A percentile compares a stretch with the other conserved stretches of the same genome.
These are phyloP conservation scores for Graphium colonna DNA, from an alignment of 2,888 invertebrate genomes.

Conservation along the genomic window DNA sequence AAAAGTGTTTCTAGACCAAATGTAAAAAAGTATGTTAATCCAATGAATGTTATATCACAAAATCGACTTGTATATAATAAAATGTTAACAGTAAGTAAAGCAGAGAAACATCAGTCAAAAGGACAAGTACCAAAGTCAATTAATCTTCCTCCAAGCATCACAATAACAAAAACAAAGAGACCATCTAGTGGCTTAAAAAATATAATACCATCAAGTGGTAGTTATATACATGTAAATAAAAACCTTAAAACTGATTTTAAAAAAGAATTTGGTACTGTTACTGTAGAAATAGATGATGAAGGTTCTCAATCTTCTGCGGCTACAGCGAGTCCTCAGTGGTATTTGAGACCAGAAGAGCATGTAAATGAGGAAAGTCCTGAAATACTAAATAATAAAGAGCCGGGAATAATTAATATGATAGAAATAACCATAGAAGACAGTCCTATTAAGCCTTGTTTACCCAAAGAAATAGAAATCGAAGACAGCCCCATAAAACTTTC, in stretches of 20 bases:
- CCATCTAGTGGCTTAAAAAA: not conserved
- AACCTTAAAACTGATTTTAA: constrained; percentile 18
- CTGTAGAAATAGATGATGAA: constrained; percentile 66
- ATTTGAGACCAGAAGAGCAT: constrained; percentile 63
- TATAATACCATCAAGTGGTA: not conserved
- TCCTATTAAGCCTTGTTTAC: constrained; percentile 52
- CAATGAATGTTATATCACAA: constrained; percentile 31
- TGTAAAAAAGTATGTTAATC: constrained; percentile 29
- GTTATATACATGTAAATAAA: constrained; percentile 22
- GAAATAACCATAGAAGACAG: constrained; percentile 73
- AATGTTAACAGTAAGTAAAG: constrained; percentile 25
- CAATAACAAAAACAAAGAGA: constrained; percentile 44
- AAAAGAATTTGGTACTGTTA: constrained; percentile 34
- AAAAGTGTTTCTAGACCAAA: constrained; percentile 23
- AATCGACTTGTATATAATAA: constrained; percentile 29
- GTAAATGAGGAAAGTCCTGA: constrained; percentile 16
- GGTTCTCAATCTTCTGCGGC: constrained; percentile 30
- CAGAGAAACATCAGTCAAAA: constrained; percentile 31
- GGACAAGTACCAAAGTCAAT: constrained; percentile 35
- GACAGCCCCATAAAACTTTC: constrained; percentile 60
- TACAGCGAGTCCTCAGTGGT: constrained; percentile 58
- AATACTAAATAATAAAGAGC: constrained; percentile 59
- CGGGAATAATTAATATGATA: constrained; percentile 44
- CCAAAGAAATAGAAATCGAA: constrained; percentile 50
- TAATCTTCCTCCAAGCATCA: constrained; percentile 56